These are phyloP conservation scores for Agrochola lychnidis DNA, from an alignment of 2,888 invertebrate genomes.

Conservation along the genomic window DNA sequence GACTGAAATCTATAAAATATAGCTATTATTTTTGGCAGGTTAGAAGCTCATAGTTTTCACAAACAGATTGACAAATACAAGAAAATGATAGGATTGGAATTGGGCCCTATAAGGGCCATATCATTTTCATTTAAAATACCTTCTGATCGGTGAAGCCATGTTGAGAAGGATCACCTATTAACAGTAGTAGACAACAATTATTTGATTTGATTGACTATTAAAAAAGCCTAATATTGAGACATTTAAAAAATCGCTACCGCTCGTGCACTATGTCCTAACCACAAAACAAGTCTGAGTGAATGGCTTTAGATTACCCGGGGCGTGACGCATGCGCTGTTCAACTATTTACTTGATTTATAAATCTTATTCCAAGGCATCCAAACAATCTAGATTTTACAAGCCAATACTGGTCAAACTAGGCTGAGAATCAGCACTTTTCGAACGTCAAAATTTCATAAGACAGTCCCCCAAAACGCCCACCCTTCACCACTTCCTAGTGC, in stretches of 20 bases:
- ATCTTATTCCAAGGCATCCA: conserved; percentile 11
- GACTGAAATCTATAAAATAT: too few species aligned
- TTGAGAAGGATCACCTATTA: neutral
- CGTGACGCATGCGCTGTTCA: conserved; percentile 36
- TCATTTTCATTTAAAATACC: too few species aligned
- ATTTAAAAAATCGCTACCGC: neutral
- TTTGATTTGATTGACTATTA: neutral
- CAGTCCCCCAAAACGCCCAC: neutral
- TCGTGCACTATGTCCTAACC: neutral
- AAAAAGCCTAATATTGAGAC: too few species aligned
- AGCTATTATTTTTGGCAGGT: too few species aligned
- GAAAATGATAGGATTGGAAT: too few species aligned
- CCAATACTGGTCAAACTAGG: neutral
- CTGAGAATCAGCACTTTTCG: neutral
- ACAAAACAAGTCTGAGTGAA: conserved; percentile 27
- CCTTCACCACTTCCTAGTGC: neutral
- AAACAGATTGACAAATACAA: too few species aligned
- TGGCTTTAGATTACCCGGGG: conserved; percentile 18
- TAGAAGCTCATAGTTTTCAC: too few species aligned
- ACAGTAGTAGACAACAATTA: neutral
- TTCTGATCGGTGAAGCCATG: neutral
- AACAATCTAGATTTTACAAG: neutral
- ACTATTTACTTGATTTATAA: neutral
- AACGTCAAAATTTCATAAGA: neutral
- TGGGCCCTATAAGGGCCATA: too few species aligned